A percentile compares a stretch with the other conserved stretches of the same genome.
Evolutionary conservation across 2,797 vertebrate genomes (phyloP).

Genomic region (Calcarius lapponicus): DNA sequence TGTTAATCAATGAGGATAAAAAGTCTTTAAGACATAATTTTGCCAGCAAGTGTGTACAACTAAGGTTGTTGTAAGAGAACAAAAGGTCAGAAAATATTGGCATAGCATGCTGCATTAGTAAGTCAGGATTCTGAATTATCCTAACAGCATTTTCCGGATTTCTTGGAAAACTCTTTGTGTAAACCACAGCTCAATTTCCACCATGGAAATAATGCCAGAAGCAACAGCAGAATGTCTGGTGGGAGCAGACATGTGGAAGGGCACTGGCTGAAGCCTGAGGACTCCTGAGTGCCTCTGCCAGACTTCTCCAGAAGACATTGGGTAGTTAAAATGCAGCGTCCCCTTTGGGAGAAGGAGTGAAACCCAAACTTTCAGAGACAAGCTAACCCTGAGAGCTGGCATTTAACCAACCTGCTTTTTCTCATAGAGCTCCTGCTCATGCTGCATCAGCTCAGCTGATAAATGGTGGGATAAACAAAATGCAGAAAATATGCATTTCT

Average conservation of each 20-base stretch:
- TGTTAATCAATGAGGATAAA: constrained; percentile 41
- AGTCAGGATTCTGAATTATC: not conserved
- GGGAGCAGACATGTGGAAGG: not conserved
- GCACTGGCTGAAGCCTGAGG: not conserved
- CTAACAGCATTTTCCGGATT: not conserved
- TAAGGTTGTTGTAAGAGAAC: not conserved
- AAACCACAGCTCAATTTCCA: not conserved
- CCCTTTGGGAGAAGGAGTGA: not conserved
- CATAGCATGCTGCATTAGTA: not conserved
- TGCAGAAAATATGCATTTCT: not conserved
- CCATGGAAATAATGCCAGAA: not conserved
- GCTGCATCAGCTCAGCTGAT: not conserved
- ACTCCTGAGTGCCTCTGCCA: not conserved
- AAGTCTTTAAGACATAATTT: not conserved
- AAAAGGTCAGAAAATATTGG: not conserved
- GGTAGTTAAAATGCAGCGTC: not conserved
- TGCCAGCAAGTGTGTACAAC: not conserved
- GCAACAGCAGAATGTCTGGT: not conserved
- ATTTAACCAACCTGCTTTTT: not conserved
- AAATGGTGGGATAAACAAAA: not conserved
- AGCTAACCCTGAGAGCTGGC: not conserved
- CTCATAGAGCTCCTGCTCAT: not conserved
- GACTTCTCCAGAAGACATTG: not conserved
- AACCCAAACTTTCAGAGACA: not conserved
- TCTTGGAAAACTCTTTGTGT: not conserved